A percentile compares a stretch with the other conserved stretches of the same genome.
Evolutionary conservation across 2,113 vertebrate species (phyloP).

Genomic region (Camelus bactrianus): DNA sequence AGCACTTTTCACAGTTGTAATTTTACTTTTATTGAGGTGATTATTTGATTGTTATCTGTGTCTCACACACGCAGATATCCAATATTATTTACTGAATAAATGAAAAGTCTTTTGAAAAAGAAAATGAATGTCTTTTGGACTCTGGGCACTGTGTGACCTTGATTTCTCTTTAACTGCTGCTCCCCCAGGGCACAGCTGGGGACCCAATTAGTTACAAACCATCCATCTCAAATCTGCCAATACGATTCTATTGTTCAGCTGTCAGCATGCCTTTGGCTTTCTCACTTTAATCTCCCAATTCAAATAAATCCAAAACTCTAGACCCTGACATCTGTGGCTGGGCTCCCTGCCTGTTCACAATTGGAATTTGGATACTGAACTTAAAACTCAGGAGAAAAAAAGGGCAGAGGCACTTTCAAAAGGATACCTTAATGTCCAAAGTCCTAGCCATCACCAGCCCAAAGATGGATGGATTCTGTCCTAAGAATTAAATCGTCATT

Average conservation of each 20-base stretch:
- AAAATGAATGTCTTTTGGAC: not conserved
- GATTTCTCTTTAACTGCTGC: conserved; percentile 61
- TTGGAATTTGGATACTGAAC: conserved; percentile 60
- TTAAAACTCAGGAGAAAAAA: conserved; percentile 62
- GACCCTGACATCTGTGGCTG: conserved; percentile 49
- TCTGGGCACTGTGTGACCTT: not conserved
- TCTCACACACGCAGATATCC: conserved; percentile 15
- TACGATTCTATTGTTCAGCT: conserved; percentile 55
- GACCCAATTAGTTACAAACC: conserved; percentile 63
- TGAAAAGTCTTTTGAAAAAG: not conserved
- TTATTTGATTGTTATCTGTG: not conserved
- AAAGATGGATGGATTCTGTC: not conserved
- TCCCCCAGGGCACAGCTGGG: conserved; percentile 57
- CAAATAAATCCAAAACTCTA: conserved; percentile 67
- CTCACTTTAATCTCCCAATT: conserved; percentile 70
- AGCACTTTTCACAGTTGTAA: not conserved
- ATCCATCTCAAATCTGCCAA: conserved; percentile 61
- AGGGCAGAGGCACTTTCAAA: conserved; percentile 34
- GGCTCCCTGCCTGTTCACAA: conserved; percentile 57
- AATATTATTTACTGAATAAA: conserved; percentile 43
- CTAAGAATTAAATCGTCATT: conserved; percentile 23
- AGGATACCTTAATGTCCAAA: not conserved
- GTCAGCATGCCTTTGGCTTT: conserved; percentile 60
- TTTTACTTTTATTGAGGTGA: not conserved
- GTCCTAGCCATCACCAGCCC: not conserved